Conservation (phyloP, 2,113 vertebrate genomes). For the Pampusana beccarii region DNA sequence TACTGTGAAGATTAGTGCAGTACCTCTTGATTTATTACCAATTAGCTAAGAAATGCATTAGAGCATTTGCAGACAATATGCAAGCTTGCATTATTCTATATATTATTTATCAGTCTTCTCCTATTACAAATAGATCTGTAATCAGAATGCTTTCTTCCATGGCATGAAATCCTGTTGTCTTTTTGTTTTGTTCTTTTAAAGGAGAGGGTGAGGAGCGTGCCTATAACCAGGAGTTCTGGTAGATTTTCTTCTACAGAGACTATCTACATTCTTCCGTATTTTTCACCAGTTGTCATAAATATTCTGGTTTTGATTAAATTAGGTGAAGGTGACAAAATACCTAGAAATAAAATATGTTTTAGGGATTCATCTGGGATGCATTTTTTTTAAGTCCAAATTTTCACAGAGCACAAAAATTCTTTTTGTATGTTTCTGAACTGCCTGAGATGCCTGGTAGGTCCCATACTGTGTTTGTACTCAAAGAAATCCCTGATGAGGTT, state of each 20-base stretch:
- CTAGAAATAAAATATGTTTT: not conserved
- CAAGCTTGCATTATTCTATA: constrained; percentile 37
- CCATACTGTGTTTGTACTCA: not conserved
- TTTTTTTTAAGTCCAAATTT: not conserved
- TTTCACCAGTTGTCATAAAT: not conserved
- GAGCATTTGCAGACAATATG: constrained; percentile 35
- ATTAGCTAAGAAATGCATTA: constrained; percentile 29
- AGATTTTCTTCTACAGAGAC: not conserved
- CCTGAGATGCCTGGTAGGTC: not conserved
- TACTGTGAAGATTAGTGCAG: not conserved
- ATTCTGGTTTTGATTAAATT: not conserved
- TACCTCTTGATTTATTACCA: constrained; percentile 17
- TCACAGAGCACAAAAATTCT: not conserved
- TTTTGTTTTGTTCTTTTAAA: not conserved
- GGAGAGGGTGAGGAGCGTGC: rapidly evolving
- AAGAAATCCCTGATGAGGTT: not conserved
- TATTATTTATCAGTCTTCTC: constrained; percentile 66
- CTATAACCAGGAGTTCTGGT: not conserved
- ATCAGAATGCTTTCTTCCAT: not conserved
- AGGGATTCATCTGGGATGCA: not conserved
- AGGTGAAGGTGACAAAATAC: not conserved
- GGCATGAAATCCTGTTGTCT: not conserved
- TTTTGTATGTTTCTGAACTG: not conserved
- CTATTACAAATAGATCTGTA: constrained; percentile 47
- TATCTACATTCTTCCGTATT: not conserved